A percentile compares a stretch with the other conserved stretches of the same genome.
Conservation (phyloP, 64 coral and sea anemone genomes). For the Montipora cactus region DNA sequence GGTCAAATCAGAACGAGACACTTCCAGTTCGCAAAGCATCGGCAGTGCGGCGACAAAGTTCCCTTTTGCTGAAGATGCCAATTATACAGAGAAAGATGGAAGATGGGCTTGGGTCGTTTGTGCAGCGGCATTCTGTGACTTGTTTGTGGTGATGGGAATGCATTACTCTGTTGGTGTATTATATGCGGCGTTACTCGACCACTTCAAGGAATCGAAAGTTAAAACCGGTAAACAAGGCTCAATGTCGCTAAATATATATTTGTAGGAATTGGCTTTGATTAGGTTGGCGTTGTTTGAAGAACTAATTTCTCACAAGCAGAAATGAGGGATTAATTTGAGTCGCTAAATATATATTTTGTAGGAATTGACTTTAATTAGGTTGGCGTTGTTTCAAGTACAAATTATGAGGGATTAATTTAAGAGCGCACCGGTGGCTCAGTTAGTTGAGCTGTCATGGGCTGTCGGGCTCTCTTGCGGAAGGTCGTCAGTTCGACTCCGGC, state of each 20-base stretch:
- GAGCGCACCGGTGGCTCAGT: too few species aligned
- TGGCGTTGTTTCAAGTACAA: too few species aligned
- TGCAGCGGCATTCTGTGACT: conserved; percentile 85
- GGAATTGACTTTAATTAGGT: too few species aligned
- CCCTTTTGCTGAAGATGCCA: conserved; percentile 26
- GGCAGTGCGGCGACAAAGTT: background rate
- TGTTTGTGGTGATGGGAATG: conserved; percentile 90
- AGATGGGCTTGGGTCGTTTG: conserved; percentile 93
- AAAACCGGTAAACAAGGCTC: conserved; percentile 72
- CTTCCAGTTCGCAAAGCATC: background rate
- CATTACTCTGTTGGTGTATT: conserved; percentile 93
- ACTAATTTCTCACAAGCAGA: too few species aligned
- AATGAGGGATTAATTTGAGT: too few species aligned
- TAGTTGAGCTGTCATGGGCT: too few species aligned
- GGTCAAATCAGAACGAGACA: background rate
- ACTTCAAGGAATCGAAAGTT: conserved; percentile 80
- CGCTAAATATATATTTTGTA: too few species aligned
- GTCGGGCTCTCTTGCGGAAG: too few species aligned
- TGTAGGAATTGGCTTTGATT: too few species aligned
- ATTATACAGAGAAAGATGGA: conserved; percentile 70
- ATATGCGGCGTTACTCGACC: conserved; percentile 86
- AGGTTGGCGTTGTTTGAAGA: too few species aligned
- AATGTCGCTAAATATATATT: background rate
- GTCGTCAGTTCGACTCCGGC: too few species aligned
- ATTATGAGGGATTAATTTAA: too few species aligned